Evolutionary conservation across 1,140 invertebrate genomes (phyloP).

Genomic region (Scaptomyza pallida): DNA sequence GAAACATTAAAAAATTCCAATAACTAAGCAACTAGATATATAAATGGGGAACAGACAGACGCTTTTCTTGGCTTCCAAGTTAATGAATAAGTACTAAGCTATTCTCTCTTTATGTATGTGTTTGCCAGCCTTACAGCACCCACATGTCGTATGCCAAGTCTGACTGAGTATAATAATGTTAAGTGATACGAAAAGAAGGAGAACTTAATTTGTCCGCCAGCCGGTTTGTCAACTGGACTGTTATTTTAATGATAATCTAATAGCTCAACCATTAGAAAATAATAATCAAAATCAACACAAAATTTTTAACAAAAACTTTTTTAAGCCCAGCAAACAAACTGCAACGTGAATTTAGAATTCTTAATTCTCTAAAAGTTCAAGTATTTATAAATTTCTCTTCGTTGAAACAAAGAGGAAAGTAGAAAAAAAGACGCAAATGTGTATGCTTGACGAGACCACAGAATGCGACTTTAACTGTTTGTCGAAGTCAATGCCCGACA

Average conservation of each 20-base stretch:
- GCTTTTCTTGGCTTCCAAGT: neutral
- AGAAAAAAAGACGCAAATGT: constrained; percentile 1
- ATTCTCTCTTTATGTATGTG: constrained; percentile 4
- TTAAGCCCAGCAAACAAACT: no score
- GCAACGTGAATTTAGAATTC: no score
- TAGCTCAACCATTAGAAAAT: no score
- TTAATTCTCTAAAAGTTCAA: no score
- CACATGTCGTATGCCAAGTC: neutral
- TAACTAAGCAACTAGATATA: constrained; percentile 45
- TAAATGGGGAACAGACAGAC: constrained; percentile 11
- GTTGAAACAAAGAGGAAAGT: constrained; percentile 49
- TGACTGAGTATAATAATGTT: constrained; percentile 20
- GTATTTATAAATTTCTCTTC: no score
- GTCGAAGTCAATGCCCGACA: constrained; percentile 13
- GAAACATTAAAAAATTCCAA: constrained; percentile 28
- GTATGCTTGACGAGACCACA: neutral
- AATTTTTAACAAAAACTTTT: no score
- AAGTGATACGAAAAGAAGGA: constrained; percentile 48
- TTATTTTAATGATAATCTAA: no score
- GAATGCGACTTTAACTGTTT: neutral
- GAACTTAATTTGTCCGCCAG: constrained; percentile 11
- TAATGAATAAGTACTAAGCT: constrained; percentile 6
- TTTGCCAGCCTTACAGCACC: neutral
- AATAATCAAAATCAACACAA: no score
- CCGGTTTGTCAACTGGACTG: no score